Evolutionary conservation across 2,797 vertebrate genomes (phyloP).

Genomic region (Lithobates sylvaticus): DNA sequence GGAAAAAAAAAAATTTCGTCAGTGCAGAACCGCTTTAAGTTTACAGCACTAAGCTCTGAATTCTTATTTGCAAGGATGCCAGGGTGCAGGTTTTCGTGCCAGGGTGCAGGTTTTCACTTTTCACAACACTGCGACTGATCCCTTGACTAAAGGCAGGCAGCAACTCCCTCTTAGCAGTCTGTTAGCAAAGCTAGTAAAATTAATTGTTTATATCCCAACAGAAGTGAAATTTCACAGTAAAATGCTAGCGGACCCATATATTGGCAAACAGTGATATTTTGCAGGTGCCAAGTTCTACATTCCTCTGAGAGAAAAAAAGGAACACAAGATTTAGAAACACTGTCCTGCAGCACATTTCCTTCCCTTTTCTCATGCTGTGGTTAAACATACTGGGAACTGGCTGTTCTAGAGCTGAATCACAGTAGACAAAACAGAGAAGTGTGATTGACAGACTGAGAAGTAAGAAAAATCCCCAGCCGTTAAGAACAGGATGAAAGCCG

Average conservation of each 20-base stretch:
- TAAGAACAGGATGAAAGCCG: too few species aligned
- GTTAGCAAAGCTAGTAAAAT: too few species aligned
- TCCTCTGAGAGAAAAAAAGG: neutral
- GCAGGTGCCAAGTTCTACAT: neutral
- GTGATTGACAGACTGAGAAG: neutral
- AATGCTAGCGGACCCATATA: neutral
- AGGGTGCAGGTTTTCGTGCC: too few species aligned
- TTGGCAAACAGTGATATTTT: neutral
- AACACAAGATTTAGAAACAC: conserved; percentile 24
- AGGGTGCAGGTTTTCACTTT: too few species aligned
- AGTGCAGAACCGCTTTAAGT: too few species aligned
- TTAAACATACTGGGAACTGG: conserved; percentile 27
- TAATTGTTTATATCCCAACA: too few species aligned
- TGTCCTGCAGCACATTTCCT: conserved; percentile 9
- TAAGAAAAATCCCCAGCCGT: conserved; percentile 18
- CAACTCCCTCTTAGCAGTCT: too few species aligned
- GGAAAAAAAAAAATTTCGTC: too few species aligned
- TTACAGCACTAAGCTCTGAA: too few species aligned
- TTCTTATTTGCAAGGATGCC: too few species aligned
- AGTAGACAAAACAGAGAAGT: neutral
- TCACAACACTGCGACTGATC: too few species aligned
- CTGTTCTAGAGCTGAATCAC: conserved; percentile 13
- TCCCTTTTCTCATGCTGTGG: conserved; percentile 22
- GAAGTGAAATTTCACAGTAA: neutral
- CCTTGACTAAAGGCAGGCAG: too few species aligned